phyloP scores from a whole-genome alignment of 2,113 vertebrate genomes.

The Gallinago media region DNA sequence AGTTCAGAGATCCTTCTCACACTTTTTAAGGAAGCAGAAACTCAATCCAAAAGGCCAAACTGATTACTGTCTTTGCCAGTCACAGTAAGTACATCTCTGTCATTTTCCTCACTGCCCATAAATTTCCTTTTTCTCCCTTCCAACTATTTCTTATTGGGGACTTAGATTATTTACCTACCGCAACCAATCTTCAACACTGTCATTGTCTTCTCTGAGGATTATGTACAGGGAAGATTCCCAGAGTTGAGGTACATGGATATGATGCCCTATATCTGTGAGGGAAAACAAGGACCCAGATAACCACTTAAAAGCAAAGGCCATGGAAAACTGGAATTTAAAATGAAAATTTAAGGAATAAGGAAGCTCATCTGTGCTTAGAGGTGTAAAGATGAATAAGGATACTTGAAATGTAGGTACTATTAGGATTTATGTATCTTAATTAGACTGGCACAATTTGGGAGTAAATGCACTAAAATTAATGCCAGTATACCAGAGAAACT shows the following conservation, averaged over 20 bases:
- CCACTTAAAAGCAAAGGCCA: background rate
- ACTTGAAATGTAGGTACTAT: background rate
- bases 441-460: background rate
- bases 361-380: background rate
- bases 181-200: background rate
- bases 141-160: background rate
- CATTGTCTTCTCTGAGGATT: background rate
- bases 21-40: background rate
- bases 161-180: background rate
- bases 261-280: background rate
- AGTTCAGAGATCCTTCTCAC: background rate
- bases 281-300: background rate
- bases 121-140: background rate
- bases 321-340: background rate
- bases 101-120: background rate
- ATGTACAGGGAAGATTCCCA: background rate
- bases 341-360: background rate
- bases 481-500: background rate
- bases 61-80: background rate
- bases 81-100: background rate
- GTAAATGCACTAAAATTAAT: background rate
- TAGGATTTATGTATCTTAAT: background rate
- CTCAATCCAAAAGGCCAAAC: background rate
- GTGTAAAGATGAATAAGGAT: background rate
- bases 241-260: background rate